Conservation (phyloP, 2,888 invertebrate genomes). For the Drosophila mettleri region DNA sequence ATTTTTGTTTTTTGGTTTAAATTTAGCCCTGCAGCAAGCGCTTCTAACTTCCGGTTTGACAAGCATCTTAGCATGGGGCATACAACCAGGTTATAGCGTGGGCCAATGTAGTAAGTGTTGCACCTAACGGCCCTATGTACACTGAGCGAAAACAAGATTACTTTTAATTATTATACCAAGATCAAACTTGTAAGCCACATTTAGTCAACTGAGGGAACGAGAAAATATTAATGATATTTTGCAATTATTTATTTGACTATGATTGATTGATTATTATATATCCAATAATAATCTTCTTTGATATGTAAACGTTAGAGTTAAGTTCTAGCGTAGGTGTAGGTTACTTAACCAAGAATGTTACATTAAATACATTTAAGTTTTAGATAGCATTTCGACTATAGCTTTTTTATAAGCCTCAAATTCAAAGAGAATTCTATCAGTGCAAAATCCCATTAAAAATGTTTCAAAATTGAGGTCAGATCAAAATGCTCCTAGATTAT, state of each 20-base stretch:
- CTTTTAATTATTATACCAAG: not conserved
- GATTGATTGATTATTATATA: no score
- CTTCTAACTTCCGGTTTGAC: conserved; percentile 68
- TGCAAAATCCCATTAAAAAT: not conserved
- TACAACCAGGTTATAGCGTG: conserved; percentile 12
- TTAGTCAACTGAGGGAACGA: not conserved
- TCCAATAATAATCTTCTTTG: no score
- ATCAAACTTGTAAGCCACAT: not conserved
- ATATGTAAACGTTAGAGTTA: no score
- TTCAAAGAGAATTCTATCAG: not conserved
- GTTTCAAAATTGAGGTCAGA: accelerated
- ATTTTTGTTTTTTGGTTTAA: conserved; percentile 17
- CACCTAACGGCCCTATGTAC: conserved; percentile 18
- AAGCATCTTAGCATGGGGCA: conserved; percentile 42
- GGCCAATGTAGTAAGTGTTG: conserved; percentile 8
- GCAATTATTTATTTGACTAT: no score
- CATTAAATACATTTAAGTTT: no score
- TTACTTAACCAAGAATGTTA: no score
- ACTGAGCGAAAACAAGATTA: conserved; percentile 5
- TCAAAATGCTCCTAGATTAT: not conserved
- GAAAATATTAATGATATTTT: no score
- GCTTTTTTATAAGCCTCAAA: not conserved
- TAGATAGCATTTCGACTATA: not conserved
- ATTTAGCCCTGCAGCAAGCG: conserved; percentile 36
- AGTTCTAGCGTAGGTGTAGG: no score